phyloP scores from a whole-genome alignment of 2,888 invertebrate genomes.

The Tipula lateralis region DNA sequence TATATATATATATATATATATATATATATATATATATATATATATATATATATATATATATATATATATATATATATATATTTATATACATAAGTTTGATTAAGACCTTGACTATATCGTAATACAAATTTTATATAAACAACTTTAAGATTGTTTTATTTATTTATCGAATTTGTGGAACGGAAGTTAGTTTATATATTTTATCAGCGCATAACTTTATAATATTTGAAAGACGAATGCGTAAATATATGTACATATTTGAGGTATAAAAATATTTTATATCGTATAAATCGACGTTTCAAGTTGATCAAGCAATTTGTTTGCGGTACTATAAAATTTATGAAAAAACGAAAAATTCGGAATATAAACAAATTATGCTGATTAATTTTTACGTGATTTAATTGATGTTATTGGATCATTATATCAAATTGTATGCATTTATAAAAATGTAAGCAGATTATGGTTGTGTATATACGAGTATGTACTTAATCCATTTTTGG shows the following conservation, averaged over 20 bases:
- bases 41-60: too few relatives aligned
- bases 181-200: neutral
- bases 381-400: neutral
- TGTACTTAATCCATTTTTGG: too few relatives aligned
- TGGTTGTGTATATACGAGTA: too few relatives aligned
- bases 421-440: too few relatives aligned
- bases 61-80: too few relatives aligned
- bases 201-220: neutral
- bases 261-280: too few relatives aligned
- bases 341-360: neutral
- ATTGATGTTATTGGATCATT: neutral
- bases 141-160: neutral
- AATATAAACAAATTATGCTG: neutral
- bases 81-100: neutral
- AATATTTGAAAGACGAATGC: neutral
- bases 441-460: too few relatives aligned
- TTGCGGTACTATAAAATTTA: neutral
- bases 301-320: neutral
- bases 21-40: too few relatives aligned
- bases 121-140: neutral
- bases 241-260: neutral
- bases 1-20: too few relatives aligned
- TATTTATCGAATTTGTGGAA: constrained; percentile 8
- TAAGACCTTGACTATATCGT: neutral
- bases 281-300: too few relatives aligned